phyloP scores from a whole-genome alignment of 2,797 vertebrate genomes.

The Cossypha heuglini region DNA sequence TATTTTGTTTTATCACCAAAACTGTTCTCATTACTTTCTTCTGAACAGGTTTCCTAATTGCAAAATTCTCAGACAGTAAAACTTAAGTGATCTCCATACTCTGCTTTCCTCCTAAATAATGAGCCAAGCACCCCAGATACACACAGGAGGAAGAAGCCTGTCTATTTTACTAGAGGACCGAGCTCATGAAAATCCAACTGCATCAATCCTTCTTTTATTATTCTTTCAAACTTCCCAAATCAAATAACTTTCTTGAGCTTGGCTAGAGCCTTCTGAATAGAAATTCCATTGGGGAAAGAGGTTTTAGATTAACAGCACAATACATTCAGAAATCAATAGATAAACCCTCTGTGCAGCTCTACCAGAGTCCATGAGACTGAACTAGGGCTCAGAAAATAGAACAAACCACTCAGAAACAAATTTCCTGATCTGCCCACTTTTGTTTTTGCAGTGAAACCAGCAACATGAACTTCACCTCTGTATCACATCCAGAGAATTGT shows the following conservation, averaged over 20 bases:
- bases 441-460: neutral
- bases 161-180: conserved; percentile 21
- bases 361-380: neutral
- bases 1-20: neutral
- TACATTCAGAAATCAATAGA: conserved; percentile 73
- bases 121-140: neutral
- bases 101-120: neutral
- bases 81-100: conserved; percentile 19
- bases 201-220: conserved; percentile 73
- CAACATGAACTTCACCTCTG: neutral
- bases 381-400: neutral
- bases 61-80: conserved; percentile 46
- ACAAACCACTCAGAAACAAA: neutral
- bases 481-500: neutral
- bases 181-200: conserved; percentile 78
- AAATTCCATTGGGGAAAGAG: conserved; percentile 67
- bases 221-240: conserved; percentile 69
- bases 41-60: neutral
- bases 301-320: conserved; percentile 71
- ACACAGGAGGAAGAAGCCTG: conserved; percentile 36
- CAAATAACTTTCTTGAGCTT: conserved; percentile 70
- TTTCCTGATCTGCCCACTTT: neutral
- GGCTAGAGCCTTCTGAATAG: conserved; percentile 61
- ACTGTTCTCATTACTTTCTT: neutral
- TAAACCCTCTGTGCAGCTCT: conserved; percentile 67